These are phyloP conservation scores for Carduelis carduelis DNA, from an alignment of 2,797 vertebrate genomes.

Conservation along the genomic window DNA sequence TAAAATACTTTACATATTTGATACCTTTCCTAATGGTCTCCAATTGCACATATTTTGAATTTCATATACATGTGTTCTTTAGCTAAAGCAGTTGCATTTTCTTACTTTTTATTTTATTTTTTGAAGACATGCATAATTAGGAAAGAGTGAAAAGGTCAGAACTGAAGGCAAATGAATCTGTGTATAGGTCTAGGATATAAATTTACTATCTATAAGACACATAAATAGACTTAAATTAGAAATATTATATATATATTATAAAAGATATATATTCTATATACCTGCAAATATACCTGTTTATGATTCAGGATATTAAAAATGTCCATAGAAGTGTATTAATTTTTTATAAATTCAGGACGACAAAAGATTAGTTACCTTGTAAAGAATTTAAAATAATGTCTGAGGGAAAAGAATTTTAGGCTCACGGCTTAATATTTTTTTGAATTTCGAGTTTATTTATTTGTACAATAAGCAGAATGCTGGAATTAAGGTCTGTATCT, in stretches of 20 bases:
- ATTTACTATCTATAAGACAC: neutral
- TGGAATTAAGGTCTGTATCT: neutral
- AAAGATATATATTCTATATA: too few species aligned
- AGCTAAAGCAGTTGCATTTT: neutral
- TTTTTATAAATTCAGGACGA: neutral
- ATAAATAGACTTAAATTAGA: neutral
- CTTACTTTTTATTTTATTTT: neutral
- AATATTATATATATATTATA: neutral
- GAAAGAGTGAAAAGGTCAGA: neutral
- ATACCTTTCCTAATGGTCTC: neutral
- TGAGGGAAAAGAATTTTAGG: neutral
- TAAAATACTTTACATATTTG: neutral
- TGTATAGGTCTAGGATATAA: neutral
- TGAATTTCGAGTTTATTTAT: neutral
- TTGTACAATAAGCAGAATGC: neutral
- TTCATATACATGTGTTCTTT: neutral
- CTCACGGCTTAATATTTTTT: accelerated
- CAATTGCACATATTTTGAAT: neutral
- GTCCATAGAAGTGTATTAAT: neutral
- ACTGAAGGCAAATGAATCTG: neutral
- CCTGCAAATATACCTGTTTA: neutral
- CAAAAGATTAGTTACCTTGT: neutral
- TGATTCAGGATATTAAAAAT: neutral
- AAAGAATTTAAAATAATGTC: neutral
- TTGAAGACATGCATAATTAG: neutral